Evolutionary conservation across 2,888 invertebrate genomes (phyloP), one percentile per base, ranked within the genome.

Genomic region (Prostheceraeus crozeri): DNA sequence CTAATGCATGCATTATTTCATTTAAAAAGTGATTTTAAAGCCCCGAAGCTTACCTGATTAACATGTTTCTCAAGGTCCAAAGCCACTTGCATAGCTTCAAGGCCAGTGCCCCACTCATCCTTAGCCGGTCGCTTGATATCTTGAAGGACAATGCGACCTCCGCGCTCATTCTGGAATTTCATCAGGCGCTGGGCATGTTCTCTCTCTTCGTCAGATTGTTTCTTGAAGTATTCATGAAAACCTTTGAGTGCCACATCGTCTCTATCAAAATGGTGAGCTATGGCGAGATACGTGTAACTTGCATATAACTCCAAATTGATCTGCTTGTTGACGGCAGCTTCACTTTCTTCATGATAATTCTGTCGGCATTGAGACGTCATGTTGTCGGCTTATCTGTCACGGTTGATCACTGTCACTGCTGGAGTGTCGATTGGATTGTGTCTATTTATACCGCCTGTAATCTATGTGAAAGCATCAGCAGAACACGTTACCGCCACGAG

Each of bases 41-140:
- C 8, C n/a, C n/a, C 8, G 8, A 6, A 8, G 3, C 25, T 28
- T 57, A 57, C 60, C 78, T 84, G 82, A 74, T 89, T 89, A 35
- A 88, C 86, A 68, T 77, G 79, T 71, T 84, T 85, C 74, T 89
- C 89, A 68, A 89, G 77, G 35, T 81, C 78, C 54, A 89, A 77
- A 8, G 87, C 87, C 1, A 82, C 81, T 59, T 77, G 75, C 81
- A 89, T 83, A 0, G 87, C 86, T 45, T 83, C 82, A 67, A 83
- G 79, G 1, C 83, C 82, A 53, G 79, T 80, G 19, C 81, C 80
- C 85, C 85, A 87, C 66, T 83, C 82, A 67, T 81, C 81, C 64
- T 79, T 79, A 14, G 74, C 71, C 11, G 76, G 75, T 63, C 72
- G 74, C 70, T 68, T 64, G 55, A 88, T 81, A 60, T 81, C 79